Conservation (phyloP, 2,797 vertebrate species). For the Melanotaenia nigrans region DNA sequence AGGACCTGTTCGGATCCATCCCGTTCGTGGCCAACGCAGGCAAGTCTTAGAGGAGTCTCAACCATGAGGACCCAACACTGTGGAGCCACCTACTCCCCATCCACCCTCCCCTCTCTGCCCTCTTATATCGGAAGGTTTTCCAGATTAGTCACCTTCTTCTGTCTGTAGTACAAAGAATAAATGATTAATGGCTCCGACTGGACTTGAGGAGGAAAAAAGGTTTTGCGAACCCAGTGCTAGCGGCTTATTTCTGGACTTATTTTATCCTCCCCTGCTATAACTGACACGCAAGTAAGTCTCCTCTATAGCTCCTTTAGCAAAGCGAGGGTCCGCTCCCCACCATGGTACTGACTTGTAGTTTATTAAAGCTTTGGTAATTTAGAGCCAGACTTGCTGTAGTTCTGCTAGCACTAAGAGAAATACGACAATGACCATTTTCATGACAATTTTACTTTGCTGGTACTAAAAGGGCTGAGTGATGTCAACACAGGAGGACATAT, state of each 20-base stretch:
- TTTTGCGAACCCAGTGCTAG: neutral
- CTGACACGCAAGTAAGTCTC: slow-evolving; percentile 37
- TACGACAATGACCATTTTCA: slow-evolving; percentile 6
- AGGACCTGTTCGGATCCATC: slow-evolving; percentile 96
- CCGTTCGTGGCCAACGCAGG: slow-evolving; percentile 96
- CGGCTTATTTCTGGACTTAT: neutral
- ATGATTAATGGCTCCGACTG: neutral
- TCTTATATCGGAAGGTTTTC: neutral
- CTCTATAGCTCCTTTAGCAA: neutral
- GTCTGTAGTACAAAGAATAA: neutral
- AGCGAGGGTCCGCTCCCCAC: neutral
- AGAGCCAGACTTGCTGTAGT: neutral
- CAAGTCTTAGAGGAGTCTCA: slow-evolving; percentile 90
- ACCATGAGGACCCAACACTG: slow-evolving; percentile 75
- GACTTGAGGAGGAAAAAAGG: neutral
- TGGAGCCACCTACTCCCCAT: slow-evolving; percentile 58
- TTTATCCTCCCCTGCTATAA: slow-evolving; percentile 11
- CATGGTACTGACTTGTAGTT: slow-evolving; percentile 8
- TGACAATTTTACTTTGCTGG: neutral
- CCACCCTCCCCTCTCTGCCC: neutral
- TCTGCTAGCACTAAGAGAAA: slow-evolving; percentile 37
- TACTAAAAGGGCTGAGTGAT: slow-evolving; percentile 51
- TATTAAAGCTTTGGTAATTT: too few relatives aligned
- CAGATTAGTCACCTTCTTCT: neutral
- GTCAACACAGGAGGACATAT: neutral